Evolutionary conservation across 2,797 vertebrate species (phyloP), one percentile per base, ranked within the genome.

Genomic region (Tarsius wallacei): DNA sequence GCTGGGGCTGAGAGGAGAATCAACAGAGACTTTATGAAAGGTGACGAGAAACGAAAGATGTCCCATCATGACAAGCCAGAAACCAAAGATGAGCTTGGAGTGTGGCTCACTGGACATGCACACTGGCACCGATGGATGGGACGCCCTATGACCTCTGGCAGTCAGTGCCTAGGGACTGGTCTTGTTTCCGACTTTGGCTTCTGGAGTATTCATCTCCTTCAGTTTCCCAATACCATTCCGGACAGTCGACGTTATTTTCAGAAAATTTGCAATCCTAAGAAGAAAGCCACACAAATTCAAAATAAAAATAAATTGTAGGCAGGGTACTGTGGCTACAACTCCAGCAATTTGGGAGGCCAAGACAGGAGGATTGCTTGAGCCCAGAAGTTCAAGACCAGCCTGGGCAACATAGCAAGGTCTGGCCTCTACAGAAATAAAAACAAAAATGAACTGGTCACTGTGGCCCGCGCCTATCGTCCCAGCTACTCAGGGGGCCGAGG

Each of bases 21-120:
- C 28, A 10, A 31, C 31, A 24, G 15, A 42, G 42, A 12, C 47
- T 68, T 82, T 73, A 22, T 33, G 16, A 86, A 86, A 66, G 31
- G 33, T 47, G 4, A 26, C 0, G 0, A 74, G 5, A 2, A 14
- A n/a, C 66, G 21, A 11, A 0, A n/a, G 42, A 63, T 17, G 22
- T 26, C 28, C 31, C 26, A 10, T 73, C 36, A 42, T 47, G 11
- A 83, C 33, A 47, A 63, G 10, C 28, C 26, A 68, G 68, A 90
- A 81, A 55, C 36, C 76, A 74, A n/a, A 74, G 33, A 31, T 3
- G 49, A 63, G 61, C 77, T 13, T 87, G 33, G 42, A 24, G 6
- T 24, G 13, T 0, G 1, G 70, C 16, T 70, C 11, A 1, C 17
- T 7, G 24, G 42, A 21, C 47, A 22, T 1, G 59, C 22, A 71